Base-by-base conservation (phyloP, 2,888 invertebrate species). In the Cephus sareptanus region DNA sequence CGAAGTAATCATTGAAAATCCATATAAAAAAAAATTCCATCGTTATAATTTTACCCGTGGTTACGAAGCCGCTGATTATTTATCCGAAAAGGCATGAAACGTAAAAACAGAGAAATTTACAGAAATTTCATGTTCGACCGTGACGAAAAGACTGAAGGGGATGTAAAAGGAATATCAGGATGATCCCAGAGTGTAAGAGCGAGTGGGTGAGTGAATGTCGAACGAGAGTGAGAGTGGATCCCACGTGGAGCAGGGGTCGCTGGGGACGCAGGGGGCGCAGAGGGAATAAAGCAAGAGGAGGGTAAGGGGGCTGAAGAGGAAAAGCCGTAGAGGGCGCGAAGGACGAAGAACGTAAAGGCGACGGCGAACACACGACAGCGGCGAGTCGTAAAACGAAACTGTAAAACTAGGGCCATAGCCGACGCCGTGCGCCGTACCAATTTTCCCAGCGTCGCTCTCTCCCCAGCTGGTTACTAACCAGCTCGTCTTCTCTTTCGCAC, bases 381-480 rank as follows among this genome's bases (percentile, higher is more conserved):
- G 85, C 85, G 86, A 87, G 88, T 90, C 89, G 87, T 89, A 89
- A 89, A 90, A 87, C 84, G 84, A 87, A 85, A 88, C 88, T 88
- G 87, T 88, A 89, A 89, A 90, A 88, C 83, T 83, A 82, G 81
- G 81, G 79, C 78, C 74, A 68, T 73, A 77, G 77, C 75, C 75
- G 40, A 69, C 76, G 71, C 56, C 23, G 56, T 56, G 56, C 70
- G 78, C 71, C 73, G 74, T 81, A 79, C 81, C 83, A 81, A 82
- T 83, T 83, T 81, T 80, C 81, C 79, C 79, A 76, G 79, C 79
- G 77, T 81, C 76, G 75, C 76, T 75, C 82, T 78, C 83, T 75
- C 77, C 56, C 79, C 82, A 74, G 56, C 56, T 56, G 76, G 78
- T 81, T 81, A 79, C 84, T 79, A 83, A 82, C 81, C 82, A 83